These are phyloP conservation scores for Harpagifer antarcticus DNA, from an alignment of 2,797 vertebrate species.

Conservation along the genomic window DNA sequence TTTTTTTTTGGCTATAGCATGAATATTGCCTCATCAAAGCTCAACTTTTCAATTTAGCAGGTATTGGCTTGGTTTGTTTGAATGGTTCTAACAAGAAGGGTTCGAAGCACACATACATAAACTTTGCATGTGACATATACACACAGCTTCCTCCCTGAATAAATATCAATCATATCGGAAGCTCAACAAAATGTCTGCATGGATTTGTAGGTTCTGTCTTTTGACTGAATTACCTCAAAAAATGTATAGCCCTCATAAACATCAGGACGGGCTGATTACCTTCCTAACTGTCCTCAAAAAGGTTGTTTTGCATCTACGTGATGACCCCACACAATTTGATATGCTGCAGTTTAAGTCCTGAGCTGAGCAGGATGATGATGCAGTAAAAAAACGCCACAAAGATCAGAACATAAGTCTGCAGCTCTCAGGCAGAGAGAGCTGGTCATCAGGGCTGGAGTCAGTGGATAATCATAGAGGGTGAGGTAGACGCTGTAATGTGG, in stretches of 20 bases:
- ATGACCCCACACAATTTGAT: slow-evolving; percentile 73
- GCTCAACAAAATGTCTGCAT: not conserved
- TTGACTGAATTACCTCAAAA: slow-evolving; percentile 10
- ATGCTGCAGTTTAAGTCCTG: slow-evolving; percentile 40
- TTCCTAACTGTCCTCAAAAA: slow-evolving; percentile 37
- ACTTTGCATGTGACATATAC: not conserved
- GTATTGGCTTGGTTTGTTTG: slow-evolving; percentile 5
- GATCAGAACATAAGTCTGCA: not conserved
- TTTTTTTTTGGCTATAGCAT: no score
- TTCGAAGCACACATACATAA: not conserved
- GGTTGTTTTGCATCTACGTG: slow-evolving; percentile 41
- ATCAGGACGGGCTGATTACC: not conserved
- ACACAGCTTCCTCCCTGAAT: slow-evolving; percentile 5
- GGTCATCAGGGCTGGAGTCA: not conserved
- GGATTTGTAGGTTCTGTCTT: not conserved
- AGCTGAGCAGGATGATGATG: slow-evolving; percentile 47
- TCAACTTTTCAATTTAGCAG: no score
- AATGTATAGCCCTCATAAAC: not conserved
- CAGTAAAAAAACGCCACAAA: not conserved
- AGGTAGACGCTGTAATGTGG: not conserved
- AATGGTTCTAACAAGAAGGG: not conserved
- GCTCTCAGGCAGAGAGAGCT: not conserved
- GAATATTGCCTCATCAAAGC: not conserved
- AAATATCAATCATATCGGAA: not conserved
- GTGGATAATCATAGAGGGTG: not conserved